Evolutionary conservation across 2,113 vertebrate species (phyloP).

Genomic region (Gymnocephalus cernua): DNA sequence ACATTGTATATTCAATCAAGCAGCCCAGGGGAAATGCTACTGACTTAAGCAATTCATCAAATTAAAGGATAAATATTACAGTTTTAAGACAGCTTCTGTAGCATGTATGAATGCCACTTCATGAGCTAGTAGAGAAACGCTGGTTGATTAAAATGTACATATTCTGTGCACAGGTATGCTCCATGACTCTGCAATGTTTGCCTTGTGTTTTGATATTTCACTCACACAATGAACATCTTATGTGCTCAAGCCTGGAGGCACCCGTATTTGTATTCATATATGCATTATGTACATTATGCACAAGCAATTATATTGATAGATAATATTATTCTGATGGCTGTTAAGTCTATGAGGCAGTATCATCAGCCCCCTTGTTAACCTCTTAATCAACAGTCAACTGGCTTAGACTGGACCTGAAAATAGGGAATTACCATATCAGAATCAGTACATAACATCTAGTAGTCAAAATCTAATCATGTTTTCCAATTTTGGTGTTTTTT

Average conservation of each 20-base stretch:
- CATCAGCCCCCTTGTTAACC: not conserved
- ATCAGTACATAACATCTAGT: not conserved
- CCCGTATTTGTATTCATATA: conserved; percentile 26
- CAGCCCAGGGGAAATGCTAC: not conserved
- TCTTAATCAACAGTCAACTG: conserved; percentile 28
- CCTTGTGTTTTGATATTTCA: conserved; percentile 9
- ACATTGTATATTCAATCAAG: conserved; percentile 21
- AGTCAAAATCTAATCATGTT: not conserved
- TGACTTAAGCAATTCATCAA: conserved; percentile 38
- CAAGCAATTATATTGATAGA: conserved; percentile 41
- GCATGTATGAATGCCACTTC: conserved; percentile 6
- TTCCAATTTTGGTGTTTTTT: not conserved
- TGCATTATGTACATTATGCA: conserved; percentile 24
- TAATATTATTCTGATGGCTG: conserved; percentile 36
- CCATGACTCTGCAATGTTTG: conserved; percentile 13
- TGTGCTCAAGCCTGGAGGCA: conserved; percentile 31
- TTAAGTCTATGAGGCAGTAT: conserved; percentile 18
- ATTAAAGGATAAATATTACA: conserved; percentile 53
- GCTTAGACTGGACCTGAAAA: conserved; percentile 18
- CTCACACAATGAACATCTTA: conserved; percentile 6
- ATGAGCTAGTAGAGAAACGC: not conserved
- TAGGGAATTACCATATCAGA: not conserved
- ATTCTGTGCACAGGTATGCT: not conserved
- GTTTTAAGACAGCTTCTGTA: conserved; percentile 12
- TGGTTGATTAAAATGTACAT: conserved; percentile 37